Evolutionary conservation across 2,888 invertebrate genomes (phyloP), one percentile per base, ranked within the genome.

Genomic region (Coecobrya sp.): DNA sequence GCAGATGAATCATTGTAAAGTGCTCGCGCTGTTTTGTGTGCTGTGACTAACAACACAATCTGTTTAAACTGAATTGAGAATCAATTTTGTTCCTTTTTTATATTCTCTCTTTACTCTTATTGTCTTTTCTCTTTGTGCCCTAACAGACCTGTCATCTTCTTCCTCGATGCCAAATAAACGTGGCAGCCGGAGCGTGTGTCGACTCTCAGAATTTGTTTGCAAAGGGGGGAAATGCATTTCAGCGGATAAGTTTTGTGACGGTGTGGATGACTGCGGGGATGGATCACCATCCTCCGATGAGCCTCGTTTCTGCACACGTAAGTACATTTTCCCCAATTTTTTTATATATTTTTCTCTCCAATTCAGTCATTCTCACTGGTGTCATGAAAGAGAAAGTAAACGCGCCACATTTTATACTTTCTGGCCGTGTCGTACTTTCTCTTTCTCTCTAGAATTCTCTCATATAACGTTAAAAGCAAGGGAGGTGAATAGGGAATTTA

Each of bases 231-330:
- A 94, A 89, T 98, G 98, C 96, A 97, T 98, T 95, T 97, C 98
- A 30, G 96, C 97, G 94, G 98, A 97, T 96, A 97, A 97, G 95
- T 98, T 97, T 95, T 98, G 98, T 96, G 97, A 98, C 95, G 97
- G 97, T 94, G 96, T 97, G 94, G 97, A 98, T 95, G 97, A 98
- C 95, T 98, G 98, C 95, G 98, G 97, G 0, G 98, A 98, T 95
- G 93, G 93, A 4, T 97, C 97, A 3, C 91, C 91, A 30, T 91
- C 91, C 79, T 97, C 97, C 42, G 98, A 98, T 95, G 98, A 98
- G 95, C 98, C 98, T 22, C 96, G 97, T 95, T 97, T 97, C 96
- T 98, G 98, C 95, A 97, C 98, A 96, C 97, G 98, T 98, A 96
- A 97, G 98, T 97, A 87, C 45, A 76, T 42, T 76, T 76, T 76